Percentiles rank a stretch among this genome's conserved stretches.
Conservation (phyloP, 2,888 invertebrate genomes). For the Campoplex nolae region DNA sequence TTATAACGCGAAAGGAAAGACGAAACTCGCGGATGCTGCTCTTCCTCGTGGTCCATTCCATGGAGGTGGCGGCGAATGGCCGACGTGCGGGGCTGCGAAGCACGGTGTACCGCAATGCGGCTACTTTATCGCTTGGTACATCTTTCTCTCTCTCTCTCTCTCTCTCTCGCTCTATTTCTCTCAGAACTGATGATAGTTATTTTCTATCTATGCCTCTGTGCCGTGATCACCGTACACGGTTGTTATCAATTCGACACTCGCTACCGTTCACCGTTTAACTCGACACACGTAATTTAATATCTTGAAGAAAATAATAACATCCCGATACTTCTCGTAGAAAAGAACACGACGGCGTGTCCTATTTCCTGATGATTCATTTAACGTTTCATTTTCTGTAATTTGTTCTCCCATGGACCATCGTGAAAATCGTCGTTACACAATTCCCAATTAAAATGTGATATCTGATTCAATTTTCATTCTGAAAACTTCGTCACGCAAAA, state of each 20-base stretch:
- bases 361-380: neutral
- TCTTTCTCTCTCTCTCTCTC: slow-evolving; percentile 68
- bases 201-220: slow-evolving; percentile 60
- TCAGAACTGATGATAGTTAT: slow-evolving; percentile 59
- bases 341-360: neutral
- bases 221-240: slow-evolving; percentile 62
- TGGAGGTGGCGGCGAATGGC: slow-evolving; percentile 68
- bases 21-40: slow-evolving; percentile 8
- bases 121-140: slow-evolving; percentile 79
- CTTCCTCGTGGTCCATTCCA: slow-evolving; percentile 50
- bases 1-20: slow-evolving; percentile 18
- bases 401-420: neutral
- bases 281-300: slow-evolving; percentile 27
- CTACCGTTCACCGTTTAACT: slow-evolving; percentile 29
- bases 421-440: neutral
- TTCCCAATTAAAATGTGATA: neutral
- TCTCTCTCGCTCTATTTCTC: slow-evolving; percentile 39
- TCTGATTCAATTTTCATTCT: neutral
- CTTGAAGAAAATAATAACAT: slow-evolving; percentile 22
- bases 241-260: slow-evolving; percentile 65
- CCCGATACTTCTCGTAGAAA: neutral
- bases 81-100: slow-evolving; percentile 73
- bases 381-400: neutral
- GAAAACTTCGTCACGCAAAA: neutral
- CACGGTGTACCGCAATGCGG: slow-evolving; percentile 81